These are phyloP conservation scores for Pomacea maculata DNA, from an alignment of 1,140 invertebrate genomes.

Conservation along the genomic window DNA sequence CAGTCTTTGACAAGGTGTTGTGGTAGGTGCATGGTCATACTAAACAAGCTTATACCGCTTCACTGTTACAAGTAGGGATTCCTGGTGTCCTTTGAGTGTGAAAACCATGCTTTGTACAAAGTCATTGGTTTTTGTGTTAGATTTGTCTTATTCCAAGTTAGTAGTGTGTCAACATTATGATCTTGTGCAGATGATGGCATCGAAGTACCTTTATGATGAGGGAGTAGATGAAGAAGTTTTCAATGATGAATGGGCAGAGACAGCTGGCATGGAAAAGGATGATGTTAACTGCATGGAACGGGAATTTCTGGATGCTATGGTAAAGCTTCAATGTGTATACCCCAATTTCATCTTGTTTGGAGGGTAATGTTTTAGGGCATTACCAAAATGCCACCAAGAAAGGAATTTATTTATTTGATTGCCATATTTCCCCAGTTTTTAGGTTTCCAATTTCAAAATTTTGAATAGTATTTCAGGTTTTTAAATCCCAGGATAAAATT, in stretches of 20 bases:
- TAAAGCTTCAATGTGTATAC: conserved; percentile 68
- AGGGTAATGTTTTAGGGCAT: not conserved
- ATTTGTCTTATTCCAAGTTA: not conserved
- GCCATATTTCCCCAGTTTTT: not conserved
- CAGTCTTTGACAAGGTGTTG: too few species aligned
- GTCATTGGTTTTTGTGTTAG: not conserved
- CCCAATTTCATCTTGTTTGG: not conserved
- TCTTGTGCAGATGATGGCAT: conserved; percentile 86
- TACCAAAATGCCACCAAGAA: not conserved
- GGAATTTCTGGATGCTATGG: conserved; percentile 89
- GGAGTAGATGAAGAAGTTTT: conserved; percentile 89
- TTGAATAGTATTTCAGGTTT: too few species aligned
- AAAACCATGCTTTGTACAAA: not conserved
- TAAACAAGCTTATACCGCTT: too few species aligned
- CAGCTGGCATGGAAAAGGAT: conserved; percentile 77
- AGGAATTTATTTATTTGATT: not conserved
- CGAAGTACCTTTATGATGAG: conserved; percentile 92
- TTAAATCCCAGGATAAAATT: too few species aligned
- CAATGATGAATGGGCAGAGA: conserved; percentile 86
- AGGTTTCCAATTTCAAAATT: too few species aligned
- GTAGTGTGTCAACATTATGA: not conserved
- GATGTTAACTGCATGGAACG: conserved; percentile 86
- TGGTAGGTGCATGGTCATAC: too few species aligned
- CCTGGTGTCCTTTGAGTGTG: too few species aligned
- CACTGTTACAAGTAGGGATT: too few species aligned